A percentile compares a stretch with the other conserved stretches of the same genome.
These are phyloP conservation scores for Anadara kagoshimensis DNA, from an alignment of 1,140 invertebrate species.

Conservation along the genomic window DNA sequence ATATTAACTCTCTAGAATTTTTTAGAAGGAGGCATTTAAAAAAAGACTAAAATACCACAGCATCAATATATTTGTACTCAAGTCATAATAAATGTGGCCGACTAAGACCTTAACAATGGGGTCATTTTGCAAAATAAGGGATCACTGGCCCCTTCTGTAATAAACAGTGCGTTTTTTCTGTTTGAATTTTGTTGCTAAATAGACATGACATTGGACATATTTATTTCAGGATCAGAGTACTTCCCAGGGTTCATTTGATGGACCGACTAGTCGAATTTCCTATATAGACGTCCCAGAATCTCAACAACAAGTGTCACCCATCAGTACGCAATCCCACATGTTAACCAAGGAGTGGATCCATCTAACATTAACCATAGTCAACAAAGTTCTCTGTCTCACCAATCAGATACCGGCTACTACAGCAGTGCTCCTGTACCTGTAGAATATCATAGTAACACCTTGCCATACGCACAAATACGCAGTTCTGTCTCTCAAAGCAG, in stretches of 20 bases:
- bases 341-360: slow-evolving; percentile 35
- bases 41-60: too few relatives aligned
- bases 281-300: slow-evolving; percentile 60
- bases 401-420: slow-evolving; percentile 52
- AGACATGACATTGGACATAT: neutral
- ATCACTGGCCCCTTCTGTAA: too few relatives aligned
- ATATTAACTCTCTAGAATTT: too few relatives aligned
- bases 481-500: slow-evolving; percentile 40
- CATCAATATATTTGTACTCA: too few relatives aligned
- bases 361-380: slow-evolving; percentile 23
- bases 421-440: slow-evolving; percentile 61
- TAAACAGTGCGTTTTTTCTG: too few relatives aligned
- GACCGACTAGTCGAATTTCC: slow-evolving; percentile 48
- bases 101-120: too few relatives aligned
- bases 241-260: slow-evolving; percentile 16
- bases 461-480: slow-evolving; percentile 24
- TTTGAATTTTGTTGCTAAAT: neutral
- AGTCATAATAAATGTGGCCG: too few relatives aligned
- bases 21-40: too few relatives aligned
- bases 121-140: too few relatives aligned
- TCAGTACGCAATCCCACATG: slow-evolving; percentile 46
- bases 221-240: slow-evolving; percentile 21
- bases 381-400: slow-evolving; percentile 32
- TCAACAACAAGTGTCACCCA: slow-evolving; percentile 26
- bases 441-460: slow-evolving; percentile 41